These are phyloP conservation scores for Alectura lathami DNA, from an alignment of 2,113 vertebrate genomes.

Conservation along the genomic window DNA sequence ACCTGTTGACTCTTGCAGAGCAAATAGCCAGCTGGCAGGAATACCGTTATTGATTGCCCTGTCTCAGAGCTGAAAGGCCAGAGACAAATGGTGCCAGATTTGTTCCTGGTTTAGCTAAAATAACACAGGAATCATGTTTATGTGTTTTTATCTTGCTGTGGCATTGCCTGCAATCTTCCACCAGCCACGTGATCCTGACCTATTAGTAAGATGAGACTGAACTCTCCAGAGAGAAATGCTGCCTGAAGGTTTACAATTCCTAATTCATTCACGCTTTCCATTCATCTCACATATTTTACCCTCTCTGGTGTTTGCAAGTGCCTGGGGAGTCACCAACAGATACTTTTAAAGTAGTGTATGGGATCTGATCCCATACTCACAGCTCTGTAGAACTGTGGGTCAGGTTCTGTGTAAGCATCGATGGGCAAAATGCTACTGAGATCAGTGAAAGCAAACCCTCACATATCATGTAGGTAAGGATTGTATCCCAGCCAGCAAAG, in stretches of 20 bases:
- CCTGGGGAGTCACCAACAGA: constrained; percentile 11
- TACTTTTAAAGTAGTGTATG: background rate
- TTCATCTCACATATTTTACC: constrained; percentile 51
- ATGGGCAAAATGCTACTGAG: background rate
- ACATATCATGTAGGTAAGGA: rapidly evolving
- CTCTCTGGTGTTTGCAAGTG: constrained; percentile 14
- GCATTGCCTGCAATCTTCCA: background rate
- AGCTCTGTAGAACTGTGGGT: background rate
- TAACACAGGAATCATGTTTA: constrained; percentile 10
- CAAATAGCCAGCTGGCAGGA: constrained; percentile 57
- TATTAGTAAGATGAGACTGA: background rate
- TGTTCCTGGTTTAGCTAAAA: constrained; percentile 40
- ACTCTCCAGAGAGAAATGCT: constrained; percentile 8
- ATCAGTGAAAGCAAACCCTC: background rate
- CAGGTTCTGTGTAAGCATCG: background rate
- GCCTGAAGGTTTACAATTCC: constrained; percentile 7
- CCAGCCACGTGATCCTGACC: background rate
- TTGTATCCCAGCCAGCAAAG: background rate
- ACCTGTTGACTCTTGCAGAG: constrained; percentile 63
- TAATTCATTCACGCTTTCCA: constrained; percentile 49
- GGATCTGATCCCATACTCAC: constrained; percentile 1
- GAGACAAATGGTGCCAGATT: constrained; percentile 27
- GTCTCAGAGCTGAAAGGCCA: constrained; percentile 49
- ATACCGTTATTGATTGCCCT: constrained; percentile 21
- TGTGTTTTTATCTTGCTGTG: constrained; percentile 29